Evolutionary conservation across 2,113 vertebrate genomes (phyloP).

Genomic region (Ia io): DNA sequence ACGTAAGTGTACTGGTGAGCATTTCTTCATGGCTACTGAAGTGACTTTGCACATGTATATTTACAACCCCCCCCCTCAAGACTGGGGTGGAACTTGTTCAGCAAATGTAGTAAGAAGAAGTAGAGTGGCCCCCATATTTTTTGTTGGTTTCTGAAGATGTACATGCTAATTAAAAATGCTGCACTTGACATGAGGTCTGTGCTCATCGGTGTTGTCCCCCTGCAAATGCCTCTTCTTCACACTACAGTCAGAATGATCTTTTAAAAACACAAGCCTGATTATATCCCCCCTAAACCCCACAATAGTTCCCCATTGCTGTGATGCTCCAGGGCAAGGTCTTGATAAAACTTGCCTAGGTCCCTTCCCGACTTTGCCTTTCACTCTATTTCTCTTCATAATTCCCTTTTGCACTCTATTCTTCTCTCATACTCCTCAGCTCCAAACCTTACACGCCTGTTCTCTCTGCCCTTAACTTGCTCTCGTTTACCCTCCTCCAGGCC

Average conservation of each 20-base stretch:
- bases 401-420: not conserved
- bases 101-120: not conserved
- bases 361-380: rapidly evolving
- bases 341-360: not conserved
- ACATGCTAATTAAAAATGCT: not conserved
- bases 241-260: not conserved
- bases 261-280: not conserved
- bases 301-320: not conserved
- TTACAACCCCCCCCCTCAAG: not conserved
- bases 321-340: not conserved
- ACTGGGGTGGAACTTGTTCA: not conserved
- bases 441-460: not conserved
- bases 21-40: not conserved
- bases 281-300: not conserved
- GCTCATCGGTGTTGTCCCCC: not conserved
- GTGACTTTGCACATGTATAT: not conserved
- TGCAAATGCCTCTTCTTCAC: not conserved
- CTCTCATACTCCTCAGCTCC: not conserved
- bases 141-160: not conserved
- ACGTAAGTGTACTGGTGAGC: not conserved
- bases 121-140: not conserved
- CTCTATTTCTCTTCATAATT: not conserved
- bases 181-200: not conserved
- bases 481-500: too few relatives aligned
- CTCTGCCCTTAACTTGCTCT: not conserved